Evolutionary conservation across 2,888 invertebrate species (phyloP).

Genomic region (Chaetogeoica ovagalla): DNA sequence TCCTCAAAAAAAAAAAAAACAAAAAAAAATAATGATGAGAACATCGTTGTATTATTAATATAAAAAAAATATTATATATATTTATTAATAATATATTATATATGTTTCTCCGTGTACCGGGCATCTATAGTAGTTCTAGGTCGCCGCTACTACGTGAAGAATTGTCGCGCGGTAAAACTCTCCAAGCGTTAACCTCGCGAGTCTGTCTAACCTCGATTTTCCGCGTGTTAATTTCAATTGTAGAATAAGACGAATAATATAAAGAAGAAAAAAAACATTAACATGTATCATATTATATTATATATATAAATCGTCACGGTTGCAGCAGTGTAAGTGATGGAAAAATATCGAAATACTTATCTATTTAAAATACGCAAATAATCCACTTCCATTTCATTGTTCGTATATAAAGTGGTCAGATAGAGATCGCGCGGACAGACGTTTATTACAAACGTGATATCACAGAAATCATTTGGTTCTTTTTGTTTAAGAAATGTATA

Average conservation of each 20-base stretch:
- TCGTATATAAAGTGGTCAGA: slow-evolving; percentile 11
- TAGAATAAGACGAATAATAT: neutral
- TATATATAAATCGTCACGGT: slow-evolving; percentile 29
- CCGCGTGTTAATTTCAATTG: slow-evolving; percentile 33
- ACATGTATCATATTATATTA: slow-evolving; percentile 17
- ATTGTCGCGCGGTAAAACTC: slow-evolving; percentile 4
- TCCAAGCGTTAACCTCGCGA: slow-evolving; percentile 12
- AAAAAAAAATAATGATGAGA: too few species aligned
- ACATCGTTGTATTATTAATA: too few species aligned
- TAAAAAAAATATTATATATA: too few species aligned
- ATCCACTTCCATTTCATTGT: slow-evolving; percentile 2
- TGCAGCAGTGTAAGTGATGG: slow-evolving; percentile 16
- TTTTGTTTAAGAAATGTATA: slow-evolving; percentile 7
- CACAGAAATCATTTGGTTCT: slow-evolving; percentile 10
- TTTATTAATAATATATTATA: neutral
- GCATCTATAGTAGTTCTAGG: slow-evolving; percentile 5
- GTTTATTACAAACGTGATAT: slow-evolving; percentile 9
- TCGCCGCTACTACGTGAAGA: neutral
- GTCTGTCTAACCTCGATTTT: slow-evolving; percentile 29
- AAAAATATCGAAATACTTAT: neutral
- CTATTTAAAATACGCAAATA: slow-evolving; percentile 6
- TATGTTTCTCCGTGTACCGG: slow-evolving; percentile 4
- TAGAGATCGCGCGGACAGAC: slow-evolving; percentile 19
- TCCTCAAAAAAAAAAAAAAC: too few species aligned
- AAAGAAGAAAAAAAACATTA: slow-evolving; percentile 14